Evolutionary conservation across 1,140 invertebrate genomes (phyloP), one percentile per base, ranked within the genome.

Genomic region (Phymorhynchus buccinoides): DNA sequence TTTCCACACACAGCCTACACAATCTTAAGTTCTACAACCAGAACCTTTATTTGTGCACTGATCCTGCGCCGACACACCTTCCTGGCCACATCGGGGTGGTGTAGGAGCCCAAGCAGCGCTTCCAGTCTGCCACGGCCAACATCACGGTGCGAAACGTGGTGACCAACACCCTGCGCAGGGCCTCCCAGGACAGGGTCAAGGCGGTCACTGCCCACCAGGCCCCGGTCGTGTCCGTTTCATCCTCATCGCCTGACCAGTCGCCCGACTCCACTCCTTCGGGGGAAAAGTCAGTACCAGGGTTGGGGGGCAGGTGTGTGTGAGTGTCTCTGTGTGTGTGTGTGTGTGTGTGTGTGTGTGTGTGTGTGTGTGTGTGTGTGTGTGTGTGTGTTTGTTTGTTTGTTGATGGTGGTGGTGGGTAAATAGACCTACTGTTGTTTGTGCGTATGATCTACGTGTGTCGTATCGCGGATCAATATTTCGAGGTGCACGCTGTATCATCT

Each of bases 91-190:
- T n/a, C n/a, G n/a, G n/a, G n/a, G n/a, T n/a, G n/a, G n/a, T 79
- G 32, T 80, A 89, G 88, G 87, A 87, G 80, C 86, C 88, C 32
- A 84, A 77, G 32, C 82, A 85, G 30, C 77, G 86, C 22, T 89
- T 89, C 79, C 88, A 89, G 66, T 82, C 86, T 44, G 86, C 85
- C 32, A 85, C 88, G 41, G 88, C 87, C 52, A 88, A 82, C 44
- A 86, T 86, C 9, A 83, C 86, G 12, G 80, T 89, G 71, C 86
- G 84, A 42, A 85, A 87, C 79, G 86, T 85, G 62, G 84, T 89
- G 14, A 84, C 88, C 18, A 86, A 48, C 37, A 83, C 86, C 30
- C 52, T 89, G 18, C 80, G 84, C 30, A 68, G 80, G 41, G 83
- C 84, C 7, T 89, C 88, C 7, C n/a, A 85, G 56, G 88, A 88